Conservation (phyloP, 2,113 vertebrate genomes). For the Electrona antarctica region DNA sequence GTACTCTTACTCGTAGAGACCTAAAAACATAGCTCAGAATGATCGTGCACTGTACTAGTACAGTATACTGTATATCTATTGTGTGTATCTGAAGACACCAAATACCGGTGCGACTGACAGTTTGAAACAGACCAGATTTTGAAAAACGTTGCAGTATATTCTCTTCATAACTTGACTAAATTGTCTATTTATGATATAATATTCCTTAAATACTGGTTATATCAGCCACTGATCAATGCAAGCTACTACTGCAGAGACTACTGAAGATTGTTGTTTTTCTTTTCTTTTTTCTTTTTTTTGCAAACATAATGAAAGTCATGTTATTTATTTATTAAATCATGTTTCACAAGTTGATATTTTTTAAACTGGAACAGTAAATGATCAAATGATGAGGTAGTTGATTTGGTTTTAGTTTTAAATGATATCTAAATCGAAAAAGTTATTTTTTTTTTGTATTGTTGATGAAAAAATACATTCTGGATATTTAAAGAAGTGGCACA, state of each 20-base stretch:
- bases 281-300: too few species aligned
- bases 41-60: too few species aligned
- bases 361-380: conserved; percentile 4
- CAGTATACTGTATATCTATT: too few species aligned
- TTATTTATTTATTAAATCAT: conserved; percentile 55
- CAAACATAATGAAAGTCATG: neutral
- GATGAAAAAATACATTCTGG: conserved; percentile 46
- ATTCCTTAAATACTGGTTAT: neutral
- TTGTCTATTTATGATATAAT: too few species aligned
- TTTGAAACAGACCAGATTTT: too few species aligned
- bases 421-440: conserved; percentile 26
- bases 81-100: too few species aligned
- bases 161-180: too few species aligned
- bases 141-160: too few species aligned
- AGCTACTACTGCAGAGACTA: neutral
- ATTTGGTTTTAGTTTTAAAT: conserved; percentile 33
- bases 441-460: conserved; percentile 15
- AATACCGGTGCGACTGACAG: too few species aligned
- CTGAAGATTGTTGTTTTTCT: conserved; percentile 12
- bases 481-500: conserved; percentile 35
- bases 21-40: too few species aligned
- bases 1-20: too few species aligned
- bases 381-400: neutral
- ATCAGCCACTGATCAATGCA: neutral
- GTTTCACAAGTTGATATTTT: conserved; percentile 3